Conservation (phyloP, 2,888 invertebrate species). For the Calephelis perditalis region DNA sequence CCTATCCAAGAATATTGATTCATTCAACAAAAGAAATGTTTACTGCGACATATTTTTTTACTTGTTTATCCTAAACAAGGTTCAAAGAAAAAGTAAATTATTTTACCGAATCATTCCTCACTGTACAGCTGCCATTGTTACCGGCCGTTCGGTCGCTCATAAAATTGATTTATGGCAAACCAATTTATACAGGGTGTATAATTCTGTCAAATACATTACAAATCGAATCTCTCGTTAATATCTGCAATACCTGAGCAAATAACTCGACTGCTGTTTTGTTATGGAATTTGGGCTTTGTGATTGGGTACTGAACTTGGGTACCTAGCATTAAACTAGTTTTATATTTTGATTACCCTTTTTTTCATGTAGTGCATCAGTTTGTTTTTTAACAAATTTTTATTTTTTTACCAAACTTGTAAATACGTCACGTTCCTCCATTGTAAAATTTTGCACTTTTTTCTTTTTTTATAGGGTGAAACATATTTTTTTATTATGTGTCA, state of each 20-base stretch:
- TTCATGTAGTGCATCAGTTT: no score
- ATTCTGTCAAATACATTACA: conserved; percentile 14
- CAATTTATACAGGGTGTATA: conserved; percentile 18
- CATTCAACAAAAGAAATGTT: background rate
- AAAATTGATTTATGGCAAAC: conserved; percentile 44
- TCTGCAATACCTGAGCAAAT: background rate
- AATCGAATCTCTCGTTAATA: conserved; percentile 10
- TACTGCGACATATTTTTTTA: background rate
- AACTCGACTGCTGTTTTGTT: no score
- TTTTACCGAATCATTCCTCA: conserved; percentile 3
- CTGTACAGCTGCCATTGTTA: conserved; percentile 39
- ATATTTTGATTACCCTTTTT: no score
- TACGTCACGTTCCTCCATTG: no score
- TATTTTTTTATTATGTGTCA: no score
- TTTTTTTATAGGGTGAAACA: no score
- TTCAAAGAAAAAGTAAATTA: background rate
- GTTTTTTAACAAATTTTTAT: no score
- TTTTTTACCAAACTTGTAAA: no score
- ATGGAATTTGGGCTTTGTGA: background rate
- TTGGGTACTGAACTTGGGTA: no score
- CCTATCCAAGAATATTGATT: no score
- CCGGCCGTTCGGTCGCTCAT: conserved; percentile 32
- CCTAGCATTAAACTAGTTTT: no score
- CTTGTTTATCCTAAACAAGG: background rate
- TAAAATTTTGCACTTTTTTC: no score